These are phyloP conservation scores for Nansenia antarctica DNA, from an alignment of 2,113 vertebrate species.

Conservation along the genomic window DNA sequence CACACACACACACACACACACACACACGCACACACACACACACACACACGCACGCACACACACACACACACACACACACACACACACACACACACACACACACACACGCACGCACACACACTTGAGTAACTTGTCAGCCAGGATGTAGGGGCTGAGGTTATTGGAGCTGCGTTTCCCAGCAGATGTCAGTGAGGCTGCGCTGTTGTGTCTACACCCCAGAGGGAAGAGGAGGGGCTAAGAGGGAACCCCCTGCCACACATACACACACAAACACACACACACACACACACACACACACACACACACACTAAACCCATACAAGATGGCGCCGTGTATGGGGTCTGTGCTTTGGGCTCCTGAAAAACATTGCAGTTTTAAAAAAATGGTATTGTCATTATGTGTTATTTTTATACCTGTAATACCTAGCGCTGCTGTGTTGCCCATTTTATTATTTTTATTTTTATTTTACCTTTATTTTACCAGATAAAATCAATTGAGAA, in stretches of 20 bases:
- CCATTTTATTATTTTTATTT: too few relatives aligned
- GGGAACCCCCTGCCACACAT: background rate
- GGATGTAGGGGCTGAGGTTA: slow-evolving; percentile 20
- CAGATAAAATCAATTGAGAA: too few relatives aligned
- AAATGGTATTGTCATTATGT: too few relatives aligned
- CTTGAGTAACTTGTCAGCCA: slow-evolving; percentile 12
- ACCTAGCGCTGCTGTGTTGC: too few relatives aligned
- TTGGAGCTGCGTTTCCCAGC: slow-evolving; percentile 42
- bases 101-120: background rate
- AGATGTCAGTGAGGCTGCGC: slow-evolving; percentile 59
- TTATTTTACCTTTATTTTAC: too few relatives aligned
- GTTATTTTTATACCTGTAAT: too few relatives aligned
- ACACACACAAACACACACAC: slow-evolving; percentile 11
- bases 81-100: slow-evolving; percentile 19
- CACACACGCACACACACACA: background rate
- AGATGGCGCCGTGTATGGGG: too few relatives aligned
- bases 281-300: slow-evolving; percentile 2
- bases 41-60: background rate
- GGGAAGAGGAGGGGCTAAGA: background rate
- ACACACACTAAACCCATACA: slow-evolving; percentile 3
- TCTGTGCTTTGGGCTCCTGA: too few relatives aligned
- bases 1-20: background rate
- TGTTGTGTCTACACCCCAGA: slow-evolving; percentile 38
- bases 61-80: background rate
- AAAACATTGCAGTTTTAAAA: too few relatives aligned